Evolutionary conservation across 2,888 invertebrate species (phyloP), one percentile per base, ranked within the genome.

Genomic region (Drosophila barbarae): DNA sequence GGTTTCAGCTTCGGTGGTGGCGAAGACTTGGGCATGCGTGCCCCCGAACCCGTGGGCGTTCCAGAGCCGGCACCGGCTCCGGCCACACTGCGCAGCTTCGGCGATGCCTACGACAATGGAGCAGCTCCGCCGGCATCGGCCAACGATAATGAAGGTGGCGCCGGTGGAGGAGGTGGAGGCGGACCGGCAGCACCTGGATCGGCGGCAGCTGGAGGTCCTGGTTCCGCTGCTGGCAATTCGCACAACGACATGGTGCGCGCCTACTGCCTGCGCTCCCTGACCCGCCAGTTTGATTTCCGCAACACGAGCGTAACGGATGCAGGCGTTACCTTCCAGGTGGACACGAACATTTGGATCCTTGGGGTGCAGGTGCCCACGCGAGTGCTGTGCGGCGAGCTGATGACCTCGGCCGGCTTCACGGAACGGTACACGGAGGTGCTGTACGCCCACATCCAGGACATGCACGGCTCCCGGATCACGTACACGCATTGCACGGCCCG

Each of bases 401-500:
- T 88, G 88, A 87, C 86, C 34, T 87, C 88, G 0, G 87, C 87
- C 15, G 86, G 87, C 0, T 88, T 90, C 76, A 87, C 90, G 23
- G 86, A 88, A 71, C 79, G 88, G 1, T 95, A 96, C 90, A 93
- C 93, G 12, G 95, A 95, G 90, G 92, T 95, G 72, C 90, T 95
- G 50, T 95, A 95, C 87, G 95, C 95, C 15, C 94, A 95, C 90
- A 91, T 96, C 63, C 91, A 95, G 80, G 95, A 95, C 89, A 93
- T 93, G 26, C 94, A 95, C 89, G 95, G 95, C 6, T 93, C 94
- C 49, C 91, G 95, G 5, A 92, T 95, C 77, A 95, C 95, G 0
- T 95, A 95, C 89, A 95, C 94, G 1, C 95, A 95, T 89, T 95
- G 94, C 86, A 94, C 95, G 51, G 93, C 93, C 72, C 92, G 94